Base-by-base conservation (phyloP, 2,888 invertebrate genomes). In the Gastrophysa polygoni region DNA sequence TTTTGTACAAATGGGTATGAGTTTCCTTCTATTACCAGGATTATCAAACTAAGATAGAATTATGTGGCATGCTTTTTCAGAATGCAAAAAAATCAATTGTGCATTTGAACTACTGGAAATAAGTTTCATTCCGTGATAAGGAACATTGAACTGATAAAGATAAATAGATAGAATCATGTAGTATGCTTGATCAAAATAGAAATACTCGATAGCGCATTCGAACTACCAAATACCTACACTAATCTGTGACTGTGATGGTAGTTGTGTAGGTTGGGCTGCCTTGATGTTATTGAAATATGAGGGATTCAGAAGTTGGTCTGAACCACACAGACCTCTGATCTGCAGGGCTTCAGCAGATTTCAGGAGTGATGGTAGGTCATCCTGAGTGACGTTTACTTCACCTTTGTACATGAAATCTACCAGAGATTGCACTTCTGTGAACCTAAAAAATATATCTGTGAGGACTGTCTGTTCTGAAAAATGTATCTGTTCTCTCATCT, bases 321-420 rank as follows among this genome's bases (percentile, higher is more conserved):
- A 80, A 44, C 83, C 83, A 67, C 83, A 83, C 38, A 87, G 76
- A 73, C 93, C 93, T 75, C 92, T 87, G 63, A 93, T 92, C 77
- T 93, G 92, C 71, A 94, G 78, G 14, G 92, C 90, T 76, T 93
- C 93, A 0, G 94, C 94, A 0, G 92, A 92, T 75, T 90, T 90
- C 8, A 94, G 82, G n/a, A 94, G 80, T 69, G 91, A 90, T 29
- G 92, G 90, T 54, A 94, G 82, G 64, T 93, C 92, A 59, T 93
- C 92, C 73, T 93, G 93, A 2, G 92, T 91, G 0, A 93, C 92
- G 76, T 92, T 93, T 29, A 93, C 93, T 78, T 94, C 93, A 0
- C 93, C 94, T 76, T 92, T 92, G 80, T 94, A 94, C 93, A 94
- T 94, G 77, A 93, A 94, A 81, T 93, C 93, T 32, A 94, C 92